Evolutionary conservation across 2,113 vertebrate genomes (phyloP).

Genomic region (Dasyurus viverrinus): DNA sequence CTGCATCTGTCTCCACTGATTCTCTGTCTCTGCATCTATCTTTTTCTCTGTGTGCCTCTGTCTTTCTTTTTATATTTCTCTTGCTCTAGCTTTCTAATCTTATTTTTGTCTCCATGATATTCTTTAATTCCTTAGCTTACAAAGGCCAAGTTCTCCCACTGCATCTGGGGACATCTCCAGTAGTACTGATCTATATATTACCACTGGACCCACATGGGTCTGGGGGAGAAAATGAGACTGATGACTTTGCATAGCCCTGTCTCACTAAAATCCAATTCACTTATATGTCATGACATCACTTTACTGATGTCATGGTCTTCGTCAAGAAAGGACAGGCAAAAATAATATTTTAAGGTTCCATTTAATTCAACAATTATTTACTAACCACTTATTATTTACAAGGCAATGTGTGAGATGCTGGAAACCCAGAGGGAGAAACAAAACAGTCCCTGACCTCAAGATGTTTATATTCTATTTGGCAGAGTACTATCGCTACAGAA

Average conservation of each 20-base stretch:
- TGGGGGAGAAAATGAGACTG: too few relatives aligned
- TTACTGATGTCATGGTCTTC: too few relatives aligned
- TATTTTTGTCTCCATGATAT: neutral
- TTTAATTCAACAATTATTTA: neutral
- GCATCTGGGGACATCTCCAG: too few relatives aligned
- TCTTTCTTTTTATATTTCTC: neutral
- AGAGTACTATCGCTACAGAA: neutral
- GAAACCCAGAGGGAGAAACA: neutral
- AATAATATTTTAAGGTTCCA: neutral
- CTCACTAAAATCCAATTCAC: too few relatives aligned
- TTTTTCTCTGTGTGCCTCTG: neutral
- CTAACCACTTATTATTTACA: neutral
- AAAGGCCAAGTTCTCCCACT: too few relatives aligned
- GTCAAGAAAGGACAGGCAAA: too few relatives aligned
- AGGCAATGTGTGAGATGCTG: neutral
- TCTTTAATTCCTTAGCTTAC: too few relatives aligned
- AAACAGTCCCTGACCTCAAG: neutral
- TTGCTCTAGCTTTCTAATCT: neutral
- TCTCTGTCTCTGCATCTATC: neutral
- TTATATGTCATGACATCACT: too few relatives aligned
- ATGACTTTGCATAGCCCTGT: too few relatives aligned
- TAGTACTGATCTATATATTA: too few relatives aligned
- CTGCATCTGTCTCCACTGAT: neutral
- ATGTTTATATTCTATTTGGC: neutral
- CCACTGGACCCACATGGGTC: too few relatives aligned